Percentiles rank a stretch among this genome's conserved stretches.
Conservation (phyloP, 2,888 invertebrate genomes). For the Synergus laeviventris region DNA sequence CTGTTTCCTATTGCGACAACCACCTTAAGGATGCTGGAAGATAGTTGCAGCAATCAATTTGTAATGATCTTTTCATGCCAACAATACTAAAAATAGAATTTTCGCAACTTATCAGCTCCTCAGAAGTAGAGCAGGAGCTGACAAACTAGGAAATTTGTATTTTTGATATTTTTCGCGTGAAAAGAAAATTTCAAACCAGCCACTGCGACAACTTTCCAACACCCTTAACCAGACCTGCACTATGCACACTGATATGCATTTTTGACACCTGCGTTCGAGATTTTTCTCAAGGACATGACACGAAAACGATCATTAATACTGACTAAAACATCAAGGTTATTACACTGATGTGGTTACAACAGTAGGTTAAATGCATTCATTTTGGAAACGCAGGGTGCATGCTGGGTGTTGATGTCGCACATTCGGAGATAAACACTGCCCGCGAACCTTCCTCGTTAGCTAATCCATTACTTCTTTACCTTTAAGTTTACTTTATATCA, state of each 20-base stretch:
- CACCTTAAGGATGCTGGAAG: slow-evolving; percentile 15
- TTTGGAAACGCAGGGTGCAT: slow-evolving; percentile 70
- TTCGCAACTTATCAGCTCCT: neutral
- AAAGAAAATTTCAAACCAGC: neutral
- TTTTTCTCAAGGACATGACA: slow-evolving; percentile 59
- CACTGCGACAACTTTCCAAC: slow-evolving; percentile 26
- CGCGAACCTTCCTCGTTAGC: slow-evolving; percentile 22
- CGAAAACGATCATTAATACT: slow-evolving; percentile 68
- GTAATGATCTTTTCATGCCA: neutral
- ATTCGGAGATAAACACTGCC: slow-evolving; percentile 72
- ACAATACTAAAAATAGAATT: slow-evolving; percentile 26
- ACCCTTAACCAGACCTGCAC: slow-evolving; percentile 50
- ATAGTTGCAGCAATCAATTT: neutral
- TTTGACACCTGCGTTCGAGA: slow-evolving; percentile 53
- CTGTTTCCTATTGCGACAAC: slow-evolving; percentile 13
- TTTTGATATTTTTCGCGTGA: slow-evolving; percentile 19
- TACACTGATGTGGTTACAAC: slow-evolving; percentile 68
- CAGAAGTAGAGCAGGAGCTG: neutral
- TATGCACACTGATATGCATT: slow-evolving; percentile 51
- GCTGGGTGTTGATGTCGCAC: slow-evolving; percentile 69
- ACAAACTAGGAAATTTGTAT: slow-evolving; percentile 1
- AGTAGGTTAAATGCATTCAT: slow-evolving; percentile 67
- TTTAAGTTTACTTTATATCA: neutral
- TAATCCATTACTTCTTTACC: neutral
- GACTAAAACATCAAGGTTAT: slow-evolving; percentile 71